Conservation (phyloP, 2,888 invertebrate genomes). For the Augochlorella aurata region DNA sequence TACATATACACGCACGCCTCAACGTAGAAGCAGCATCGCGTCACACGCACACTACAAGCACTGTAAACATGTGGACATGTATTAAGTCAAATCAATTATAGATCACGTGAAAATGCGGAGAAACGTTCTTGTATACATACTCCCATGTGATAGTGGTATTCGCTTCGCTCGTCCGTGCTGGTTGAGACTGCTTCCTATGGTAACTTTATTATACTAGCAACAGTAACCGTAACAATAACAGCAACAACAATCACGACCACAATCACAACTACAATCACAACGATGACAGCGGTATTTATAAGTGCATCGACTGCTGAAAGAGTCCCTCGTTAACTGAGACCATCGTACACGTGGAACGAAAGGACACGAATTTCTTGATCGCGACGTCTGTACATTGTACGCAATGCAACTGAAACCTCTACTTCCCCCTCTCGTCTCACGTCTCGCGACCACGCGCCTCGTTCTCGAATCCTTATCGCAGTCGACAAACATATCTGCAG, state of each 20-base stretch:
- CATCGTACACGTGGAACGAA: background rate
- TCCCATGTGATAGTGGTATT: background rate
- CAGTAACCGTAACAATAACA: background rate
- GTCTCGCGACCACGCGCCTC: background rate
- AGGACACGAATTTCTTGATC: conserved; percentile 7
- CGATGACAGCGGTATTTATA: background rate
- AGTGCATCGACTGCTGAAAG: background rate
- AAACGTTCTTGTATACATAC: background rate
- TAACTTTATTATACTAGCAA: no score
- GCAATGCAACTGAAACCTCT: background rate
- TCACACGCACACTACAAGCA: background rate
- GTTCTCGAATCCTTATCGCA: background rate
- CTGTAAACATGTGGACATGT: background rate
- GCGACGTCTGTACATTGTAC: background rate
- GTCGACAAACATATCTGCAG: background rate
- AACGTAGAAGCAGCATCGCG: background rate
- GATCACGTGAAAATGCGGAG: background rate
- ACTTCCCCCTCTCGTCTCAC: background rate
- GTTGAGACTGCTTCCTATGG: no score
- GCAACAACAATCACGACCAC: background rate
- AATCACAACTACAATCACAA: no score
- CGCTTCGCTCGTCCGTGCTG: background rate
- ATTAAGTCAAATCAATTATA: background rate
- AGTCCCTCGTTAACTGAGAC: background rate
- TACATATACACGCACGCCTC: background rate